These are phyloP conservation scores for Paguma larvata DNA, from an alignment of 2,797 vertebrate genomes.

Conservation along the genomic window DNA sequence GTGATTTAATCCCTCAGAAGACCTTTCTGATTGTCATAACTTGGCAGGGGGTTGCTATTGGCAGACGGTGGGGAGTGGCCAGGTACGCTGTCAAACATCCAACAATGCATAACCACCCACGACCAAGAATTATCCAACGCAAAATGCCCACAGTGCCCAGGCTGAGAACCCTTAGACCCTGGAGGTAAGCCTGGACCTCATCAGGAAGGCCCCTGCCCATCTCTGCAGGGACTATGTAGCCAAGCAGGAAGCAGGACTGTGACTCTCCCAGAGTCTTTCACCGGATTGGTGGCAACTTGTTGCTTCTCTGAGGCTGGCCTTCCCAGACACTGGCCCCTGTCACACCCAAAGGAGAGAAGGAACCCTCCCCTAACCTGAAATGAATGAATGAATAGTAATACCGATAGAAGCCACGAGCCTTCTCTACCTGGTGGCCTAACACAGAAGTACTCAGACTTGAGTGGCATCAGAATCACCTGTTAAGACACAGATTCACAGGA, in stretches of 20 bases:
- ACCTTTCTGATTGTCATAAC: not conserved
- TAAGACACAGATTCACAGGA: not conserved
- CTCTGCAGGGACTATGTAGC: rapidly evolving
- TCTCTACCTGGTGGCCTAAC: not conserved
- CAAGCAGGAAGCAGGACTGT: not conserved
- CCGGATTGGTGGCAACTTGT: not conserved
- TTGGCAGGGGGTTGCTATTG: rapidly evolving
- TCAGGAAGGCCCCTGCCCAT: not conserved
- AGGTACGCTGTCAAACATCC: not conserved
- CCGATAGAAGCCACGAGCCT: not conserved
- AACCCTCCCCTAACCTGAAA: not conserved
- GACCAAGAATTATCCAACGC: not conserved
- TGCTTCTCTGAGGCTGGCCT: not conserved
- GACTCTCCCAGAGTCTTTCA: not conserved
- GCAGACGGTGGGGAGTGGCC: not conserved
- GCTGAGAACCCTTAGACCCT: not conserved
- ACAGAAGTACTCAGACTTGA: not conserved
- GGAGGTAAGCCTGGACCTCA: not conserved
- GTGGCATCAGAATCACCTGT: not conserved
- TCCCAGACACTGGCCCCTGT: not conserved
- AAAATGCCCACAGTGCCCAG: not conserved
- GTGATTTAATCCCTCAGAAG: not conserved
- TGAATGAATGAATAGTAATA: not conserved
- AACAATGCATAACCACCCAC: not conserved
- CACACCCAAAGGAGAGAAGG: not conserved